Percentiles rank a stretch among this genome's conserved stretches.
Evolutionary conservation across 2,797 vertebrate genomes (phyloP).

Genomic region (Danio tinwini): DNA sequence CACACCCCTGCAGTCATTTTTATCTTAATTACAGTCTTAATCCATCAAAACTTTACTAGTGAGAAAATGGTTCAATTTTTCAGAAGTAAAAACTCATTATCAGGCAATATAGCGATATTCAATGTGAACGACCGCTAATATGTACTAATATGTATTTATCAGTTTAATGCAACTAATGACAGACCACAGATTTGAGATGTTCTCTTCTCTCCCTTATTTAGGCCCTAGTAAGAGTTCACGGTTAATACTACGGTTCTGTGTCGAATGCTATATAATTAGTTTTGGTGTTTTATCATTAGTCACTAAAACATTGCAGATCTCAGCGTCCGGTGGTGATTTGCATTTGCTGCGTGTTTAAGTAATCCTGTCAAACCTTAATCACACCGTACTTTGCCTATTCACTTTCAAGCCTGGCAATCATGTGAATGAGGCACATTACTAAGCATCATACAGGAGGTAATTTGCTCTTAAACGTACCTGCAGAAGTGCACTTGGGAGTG

Average conservation of each 20-base stretch:
- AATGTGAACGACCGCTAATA: too few relatives aligned
- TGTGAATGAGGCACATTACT: constrained; percentile 42
- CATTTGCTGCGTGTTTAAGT: neutral
- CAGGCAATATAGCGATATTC: too few relatives aligned
- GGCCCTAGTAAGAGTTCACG: neutral
- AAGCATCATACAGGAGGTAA: constrained; percentile 51
- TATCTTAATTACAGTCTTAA: too few relatives aligned
- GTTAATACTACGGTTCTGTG: constrained; percentile 34
- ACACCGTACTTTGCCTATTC: constrained; percentile 51
- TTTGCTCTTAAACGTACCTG: constrained; percentile 51
- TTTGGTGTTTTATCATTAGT: constrained; percentile 28
- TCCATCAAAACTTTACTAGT: too few relatives aligned
- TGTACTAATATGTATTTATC: too few relatives aligned
- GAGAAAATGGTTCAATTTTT: too few relatives aligned
- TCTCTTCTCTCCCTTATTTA: neutral
- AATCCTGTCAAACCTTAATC: constrained; percentile 49
- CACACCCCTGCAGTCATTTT: too few relatives aligned
- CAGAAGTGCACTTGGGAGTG: constrained; percentile 32
- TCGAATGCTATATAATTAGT: constrained; percentile 43
- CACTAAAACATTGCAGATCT: neutral
- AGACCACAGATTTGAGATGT: too few relatives aligned
- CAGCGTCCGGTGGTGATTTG: constrained; percentile 39
- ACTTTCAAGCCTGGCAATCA: constrained; percentile 33
- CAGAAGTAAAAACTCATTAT: too few relatives aligned
- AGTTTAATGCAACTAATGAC: too few relatives aligned